Evolutionary conservation across 2,888 invertebrate genomes (phyloP), one percentile per base, ranked within the genome.

Genomic region (Dicranocentrus wangi): DNA sequence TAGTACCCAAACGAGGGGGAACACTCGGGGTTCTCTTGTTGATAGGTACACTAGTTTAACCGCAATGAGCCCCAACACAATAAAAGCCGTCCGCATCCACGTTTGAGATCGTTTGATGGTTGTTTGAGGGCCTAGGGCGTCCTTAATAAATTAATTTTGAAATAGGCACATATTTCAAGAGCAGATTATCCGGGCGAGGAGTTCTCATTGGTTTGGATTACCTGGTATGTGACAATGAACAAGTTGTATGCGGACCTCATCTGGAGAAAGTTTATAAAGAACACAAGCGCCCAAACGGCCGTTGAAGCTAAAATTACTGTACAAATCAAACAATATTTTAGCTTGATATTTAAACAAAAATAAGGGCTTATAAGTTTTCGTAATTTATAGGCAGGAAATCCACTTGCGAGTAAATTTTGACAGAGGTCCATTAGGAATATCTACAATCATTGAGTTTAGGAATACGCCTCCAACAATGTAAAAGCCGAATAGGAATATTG

Each of bases 221-320:
- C 84, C 82, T 84, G 84, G 28, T 82, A 84, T 7, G 84, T 84
- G 32, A 80, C 81, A 23, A 84, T 66, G 65, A 84, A 84, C 28
- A 84, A 73, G 51, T 81, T 80, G 61, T 84, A 84, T 13, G 82
- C 75, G 10, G 79, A 42, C 15, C 55, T 21, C 75, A 84, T 79
- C 39, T 84, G 84, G 17, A 81, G 68, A 66, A 71, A 81, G 1
- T 81, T 84, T 17, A 84, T 70, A 21, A 76, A 47, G 63, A 84
- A 84, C 15, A 84, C 76, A 17, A 39, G 55, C 25, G 66, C 51
- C 84, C 84, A 84, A 8, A 83, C 61, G 17, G 55, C 66, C 7
- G 77, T 51, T 28, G 84, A 84, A 1, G 83, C 66, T 47, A 83
- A 21, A 25, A 83, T 51, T 51, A 83, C 83, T 84, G 65, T 17